Evolutionary conservation across 2,797 vertebrate genomes (phyloP), one percentile per base, ranked within the genome.

Genomic region (Neostethus bicornis): DNA sequence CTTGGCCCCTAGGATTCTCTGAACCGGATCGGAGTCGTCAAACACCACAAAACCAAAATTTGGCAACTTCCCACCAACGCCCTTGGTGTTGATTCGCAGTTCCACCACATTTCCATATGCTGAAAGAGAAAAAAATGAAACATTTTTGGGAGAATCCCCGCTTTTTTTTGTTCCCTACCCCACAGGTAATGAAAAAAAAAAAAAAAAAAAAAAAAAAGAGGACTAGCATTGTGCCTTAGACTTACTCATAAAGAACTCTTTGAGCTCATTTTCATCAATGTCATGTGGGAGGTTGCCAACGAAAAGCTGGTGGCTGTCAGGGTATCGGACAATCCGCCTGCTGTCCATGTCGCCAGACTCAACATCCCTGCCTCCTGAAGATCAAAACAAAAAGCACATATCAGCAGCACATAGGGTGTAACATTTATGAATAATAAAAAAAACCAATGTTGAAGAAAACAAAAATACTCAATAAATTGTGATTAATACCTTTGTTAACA

Each of bases 21-120:
- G 96, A 84, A 99, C 97, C 0, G 97, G 95, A 29, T 98, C 95
- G 21, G 93, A 93, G 79, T 99, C 96, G 1, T 99, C 96, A 85
- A 98, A 99, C 42, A 99, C 96, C 79, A 99, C 97, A 31, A 98
- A 99, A 64, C 97, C 97, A 79, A 99, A 99, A 84, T 99, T 99
- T 47, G 97, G 97, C 75, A 99, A 90, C 65, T 98, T 98, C 61
- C 96, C 96, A 58, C 95, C 95, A 54, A 98, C 94, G 23, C 94
- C 96, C 83, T 99, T 99, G 24, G 97, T 99, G 87, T 99, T 98
- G 83, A 99, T 99, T 69, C 96, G 92, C 86, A 99, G 93, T 84
- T 99, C 97, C 58, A 99, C 92, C 51, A 99, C 95, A 6, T 93
- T 98, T 75, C 97, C 97, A 46, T 97, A 99, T 43, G 93, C 97